Conservation (phyloP, 92 coral and sea anemone species). For the Porites cylindrica region DNA sequence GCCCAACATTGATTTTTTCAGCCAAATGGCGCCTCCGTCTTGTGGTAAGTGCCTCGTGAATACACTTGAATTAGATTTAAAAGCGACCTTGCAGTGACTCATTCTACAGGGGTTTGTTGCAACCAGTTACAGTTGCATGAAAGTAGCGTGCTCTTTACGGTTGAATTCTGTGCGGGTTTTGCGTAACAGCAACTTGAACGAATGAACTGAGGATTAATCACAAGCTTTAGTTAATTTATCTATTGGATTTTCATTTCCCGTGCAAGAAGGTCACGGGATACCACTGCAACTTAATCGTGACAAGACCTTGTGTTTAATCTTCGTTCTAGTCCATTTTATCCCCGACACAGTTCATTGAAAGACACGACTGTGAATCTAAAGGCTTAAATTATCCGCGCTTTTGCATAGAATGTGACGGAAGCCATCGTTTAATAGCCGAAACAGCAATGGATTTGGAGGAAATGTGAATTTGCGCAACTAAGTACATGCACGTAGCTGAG, state of each 20-base stretch:
- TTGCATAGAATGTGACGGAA: neutral
- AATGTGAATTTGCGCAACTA: neutral
- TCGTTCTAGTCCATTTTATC: neutral
- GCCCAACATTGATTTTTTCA: constrained; percentile 91
- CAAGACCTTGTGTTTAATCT: too few relatives aligned
- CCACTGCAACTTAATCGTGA: neutral
- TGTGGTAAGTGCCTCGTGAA: constrained; percentile 77
- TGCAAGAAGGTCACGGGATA: constrained; percentile 38
- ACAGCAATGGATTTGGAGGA: neutral
- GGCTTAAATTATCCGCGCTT: neutral
- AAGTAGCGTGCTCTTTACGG: neutral
- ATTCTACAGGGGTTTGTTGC: neutral
- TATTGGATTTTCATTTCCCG: neutral
- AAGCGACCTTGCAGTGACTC: neutral
- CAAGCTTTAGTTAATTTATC: neutral
- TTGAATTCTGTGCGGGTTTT: neutral
- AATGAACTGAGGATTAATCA: neutral
- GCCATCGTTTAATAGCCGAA: neutral
- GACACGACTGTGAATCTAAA: neutral
- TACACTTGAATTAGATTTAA: constrained; percentile 7
- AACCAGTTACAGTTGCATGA: neutral
- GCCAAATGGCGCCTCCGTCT: constrained; percentile 83
- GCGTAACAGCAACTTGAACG: neutral
- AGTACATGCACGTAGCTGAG: neutral
- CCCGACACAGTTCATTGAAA: neutral